phyloP scores from a whole-genome alignment of 2,797 vertebrate species.

The Lagocephalus sceleratus region DNA sequence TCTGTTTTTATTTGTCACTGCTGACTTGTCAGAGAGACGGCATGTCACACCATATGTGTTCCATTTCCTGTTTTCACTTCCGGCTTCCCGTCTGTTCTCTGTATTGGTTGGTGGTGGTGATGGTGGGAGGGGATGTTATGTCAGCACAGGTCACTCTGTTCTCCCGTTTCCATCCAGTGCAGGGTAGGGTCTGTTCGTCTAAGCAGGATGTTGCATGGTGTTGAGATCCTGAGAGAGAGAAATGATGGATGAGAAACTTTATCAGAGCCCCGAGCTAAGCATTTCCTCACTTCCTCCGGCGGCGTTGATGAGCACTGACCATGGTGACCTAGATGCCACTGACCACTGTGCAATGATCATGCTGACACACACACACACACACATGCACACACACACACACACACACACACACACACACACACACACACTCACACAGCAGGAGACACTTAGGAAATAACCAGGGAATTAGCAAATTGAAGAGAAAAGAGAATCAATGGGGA shows the following conservation, averaged over 20 bases:
- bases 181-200: slow-evolving; percentile 36
- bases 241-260: slow-evolving; percentile 77
- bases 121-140: slow-evolving; percentile 15
- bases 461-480: slow-evolving; percentile 73
- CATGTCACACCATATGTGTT: slow-evolving; percentile 69
- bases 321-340: slow-evolving; percentile 68
- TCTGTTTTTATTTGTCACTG: slow-evolving; percentile 65
- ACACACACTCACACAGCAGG: slow-evolving; percentile 33
- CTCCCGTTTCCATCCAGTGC: slow-evolving; percentile 54
- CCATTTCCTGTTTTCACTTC: slow-evolving; percentile 79
- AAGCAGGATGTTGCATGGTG: slow-evolving; percentile 68
- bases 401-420: slow-evolving; percentile 25
- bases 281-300: slow-evolving; percentile 76
- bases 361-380: slow-evolving; percentile 28
- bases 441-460: slow-evolving; percentile 79
- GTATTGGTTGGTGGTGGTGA: slow-evolving; percentile 1
- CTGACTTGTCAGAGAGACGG: slow-evolving; percentile 52
- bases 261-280: slow-evolving; percentile 72
- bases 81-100: slow-evolving; percentile 68
- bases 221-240: slow-evolving; percentile 65
- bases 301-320: slow-evolving; percentile 74
- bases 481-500: slow-evolving; percentile 68
- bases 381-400: slow-evolving; percentile 24
- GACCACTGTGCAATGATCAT: slow-evolving; percentile 49
- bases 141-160: slow-evolving; percentile 50